These are phyloP conservation scores for Pimephales promelas DNA, from an alignment of 2,113 vertebrate species.

Conservation along the genomic window DNA sequence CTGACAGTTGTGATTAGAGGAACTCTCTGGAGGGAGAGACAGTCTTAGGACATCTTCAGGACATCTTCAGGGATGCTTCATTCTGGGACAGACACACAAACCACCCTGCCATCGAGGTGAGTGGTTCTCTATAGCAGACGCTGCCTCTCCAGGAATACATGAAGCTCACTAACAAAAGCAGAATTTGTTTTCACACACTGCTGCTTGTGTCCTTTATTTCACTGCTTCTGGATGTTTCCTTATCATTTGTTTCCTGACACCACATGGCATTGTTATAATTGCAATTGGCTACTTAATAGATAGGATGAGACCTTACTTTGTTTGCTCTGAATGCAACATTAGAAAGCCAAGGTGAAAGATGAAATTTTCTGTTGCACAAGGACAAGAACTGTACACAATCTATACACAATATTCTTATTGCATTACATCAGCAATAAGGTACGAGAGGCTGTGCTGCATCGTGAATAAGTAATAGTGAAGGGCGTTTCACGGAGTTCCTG, in stretches of 20 bases:
- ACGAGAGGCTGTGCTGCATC: too few species aligned
- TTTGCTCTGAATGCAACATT: background rate
- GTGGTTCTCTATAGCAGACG: background rate
- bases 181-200: constrained; percentile 30
- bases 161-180: constrained; percentile 10
- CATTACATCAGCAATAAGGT: too few species aligned
- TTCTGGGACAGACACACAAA: constrained; percentile 20
- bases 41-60: constrained; percentile 27
- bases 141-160: constrained; percentile 5
- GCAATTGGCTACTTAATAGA: background rate
- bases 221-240: background rate
- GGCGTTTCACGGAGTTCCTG: too few species aligned
- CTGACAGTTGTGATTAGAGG: constrained; percentile 37
- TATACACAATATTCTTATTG: too few species aligned
- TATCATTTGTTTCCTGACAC: background rate
- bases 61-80: constrained; percentile 33
- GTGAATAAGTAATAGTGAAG: too few species aligned
- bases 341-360: background rate
- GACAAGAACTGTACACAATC: too few species aligned
- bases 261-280: background rate
- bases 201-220: constrained; percentile 11
- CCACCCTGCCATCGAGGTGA: constrained; percentile 23
- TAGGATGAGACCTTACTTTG: background rate
- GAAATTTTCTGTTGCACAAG: background rate
- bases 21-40: constrained; percentile 25